Evolutionary conservation across 2,797 vertebrate genomes (phyloP).

Genomic region (Ctenochaetus hawaiiensis): DNA sequence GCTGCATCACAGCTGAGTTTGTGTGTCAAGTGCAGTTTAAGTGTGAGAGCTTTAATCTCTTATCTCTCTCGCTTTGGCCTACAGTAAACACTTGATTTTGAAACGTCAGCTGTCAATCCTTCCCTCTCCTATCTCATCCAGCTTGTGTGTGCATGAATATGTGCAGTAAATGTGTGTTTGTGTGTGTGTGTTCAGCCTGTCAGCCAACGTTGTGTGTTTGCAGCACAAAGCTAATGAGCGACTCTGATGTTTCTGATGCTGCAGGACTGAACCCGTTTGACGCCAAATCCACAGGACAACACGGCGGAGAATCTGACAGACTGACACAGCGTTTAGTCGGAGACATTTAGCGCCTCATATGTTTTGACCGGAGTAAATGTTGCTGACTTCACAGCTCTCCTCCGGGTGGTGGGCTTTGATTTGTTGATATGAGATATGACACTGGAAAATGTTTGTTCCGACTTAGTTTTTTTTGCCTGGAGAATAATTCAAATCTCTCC

Average conservation of each 20-base stretch:
- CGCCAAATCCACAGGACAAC: neutral
- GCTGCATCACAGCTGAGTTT: slow-evolving; percentile 4
- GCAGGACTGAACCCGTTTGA: slow-evolving; percentile 48
- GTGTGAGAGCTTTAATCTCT: slow-evolving; percentile 16
- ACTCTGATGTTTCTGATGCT: slow-evolving; percentile 48
- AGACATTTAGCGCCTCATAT: slow-evolving; percentile 25
- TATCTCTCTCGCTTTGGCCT: slow-evolving; percentile 26
- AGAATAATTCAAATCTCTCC: slow-evolving; percentile 46
- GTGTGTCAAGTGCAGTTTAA: neutral
- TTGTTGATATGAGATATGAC: slow-evolving; percentile 48
- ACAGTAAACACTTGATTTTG: slow-evolving; percentile 30
- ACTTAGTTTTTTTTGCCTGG: slow-evolving; percentile 37
- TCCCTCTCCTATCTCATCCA: slow-evolving; percentile 27
- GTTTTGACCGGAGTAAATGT: slow-evolving; percentile 47
- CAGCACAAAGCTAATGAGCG: slow-evolving; percentile 52
- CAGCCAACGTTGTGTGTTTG: slow-evolving; percentile 19
- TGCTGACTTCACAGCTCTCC: slow-evolving; percentile 36
- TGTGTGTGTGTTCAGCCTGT: slow-evolving; percentile 7
- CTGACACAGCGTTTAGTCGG: slow-evolving; percentile 34
- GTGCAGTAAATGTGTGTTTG: neutral
- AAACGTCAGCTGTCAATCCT: slow-evolving; percentile 39
- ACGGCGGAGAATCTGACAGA: slow-evolving; percentile 12
- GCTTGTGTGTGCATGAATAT: neutral
- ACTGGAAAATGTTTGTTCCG: slow-evolving; percentile 33
- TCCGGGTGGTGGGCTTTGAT: slow-evolving; percentile 43